Base-by-base conservation (phyloP, 1,140 invertebrate genomes). In the Zaprionus vittiger region DNA sequence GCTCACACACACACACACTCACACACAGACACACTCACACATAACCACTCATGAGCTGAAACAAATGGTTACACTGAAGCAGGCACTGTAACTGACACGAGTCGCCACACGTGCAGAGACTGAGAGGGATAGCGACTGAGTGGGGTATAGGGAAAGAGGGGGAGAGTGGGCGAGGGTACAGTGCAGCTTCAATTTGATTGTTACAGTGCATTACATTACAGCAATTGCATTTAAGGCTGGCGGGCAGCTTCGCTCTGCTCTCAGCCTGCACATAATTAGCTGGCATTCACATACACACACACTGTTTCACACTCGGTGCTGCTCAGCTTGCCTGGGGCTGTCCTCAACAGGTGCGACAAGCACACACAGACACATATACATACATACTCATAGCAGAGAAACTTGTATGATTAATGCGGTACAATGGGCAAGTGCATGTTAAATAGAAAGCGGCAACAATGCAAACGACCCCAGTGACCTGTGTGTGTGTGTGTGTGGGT, bases 381-480 rank as follows among this genome's bases (percentile, higher is more conserved):
- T 9, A 31, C 34, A 57, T 56, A 52, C 12, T 44, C 31, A 34
- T 11, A 44, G 49, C 24, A 60, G 11, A 34, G 44, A 31, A 15
- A 22, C 65, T 26, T 87, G 73, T 60, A 87, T 83, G 80, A 83
- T 83, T 78, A 89, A 86, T 80, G 67, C 70, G 26, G 66, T 67
- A 70, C 71, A 81, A 57, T 67, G 77, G 61, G 69, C 81, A 67
- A 86, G 84, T 83, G 83, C 77, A 83, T 83, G 84, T 83, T 78
- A 89, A 89, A 86, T 75, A 86, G 67, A 78, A 67, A 67, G 77
- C 77, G 44, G 56, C 56, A 67, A 59, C 80, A 80, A 54, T 74
- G 80, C 83, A 83, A 83, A 74, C 71, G 77, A 70, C 77, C 60
- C 71, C 34, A 63, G 60, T 56, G 59, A 49, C 68, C 73, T 31